Percentiles rank a stretch among this genome's conserved stretches.
Conservation (phyloP, 2,113 vertebrate genomes). For the Nerophis ophidion region DNA sequence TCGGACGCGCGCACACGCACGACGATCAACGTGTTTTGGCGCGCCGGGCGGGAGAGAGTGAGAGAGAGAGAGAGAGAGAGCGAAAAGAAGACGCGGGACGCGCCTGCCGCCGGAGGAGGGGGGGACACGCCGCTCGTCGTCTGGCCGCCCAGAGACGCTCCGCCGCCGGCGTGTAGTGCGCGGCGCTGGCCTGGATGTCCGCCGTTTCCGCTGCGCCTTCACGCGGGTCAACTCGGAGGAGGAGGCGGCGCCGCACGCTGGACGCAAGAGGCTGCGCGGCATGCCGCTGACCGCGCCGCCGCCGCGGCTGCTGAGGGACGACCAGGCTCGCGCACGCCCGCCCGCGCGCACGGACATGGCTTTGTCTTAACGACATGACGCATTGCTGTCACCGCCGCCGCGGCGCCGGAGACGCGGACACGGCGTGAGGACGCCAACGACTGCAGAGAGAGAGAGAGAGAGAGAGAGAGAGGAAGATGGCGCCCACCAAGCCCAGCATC, state of each 20-base stretch:
- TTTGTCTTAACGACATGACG: slow-evolving; percentile 80
- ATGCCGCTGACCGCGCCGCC: slow-evolving; percentile 58
- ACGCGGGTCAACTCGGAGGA: slow-evolving; percentile 13
- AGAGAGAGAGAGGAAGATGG: slow-evolving; percentile 78
- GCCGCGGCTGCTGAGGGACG: slow-evolving; percentile 40
- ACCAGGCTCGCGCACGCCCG: slow-evolving; percentile 46
- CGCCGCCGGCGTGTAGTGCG: slow-evolving; percentile 20
- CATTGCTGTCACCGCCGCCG: slow-evolving; percentile 61
- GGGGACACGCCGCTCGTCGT: slow-evolving; percentile 2
- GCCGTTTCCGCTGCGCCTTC: neutral
- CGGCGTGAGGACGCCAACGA: slow-evolving; percentile 4
- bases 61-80: too few relatives aligned
- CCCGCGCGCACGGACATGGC: slow-evolving; percentile 75
- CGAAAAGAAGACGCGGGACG: neutral
- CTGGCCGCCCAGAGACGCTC: slow-evolving; percentile 35
- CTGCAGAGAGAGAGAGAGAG: too few relatives aligned
- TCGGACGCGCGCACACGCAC: slow-evolving; percentile 2
- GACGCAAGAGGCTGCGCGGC: slow-evolving; percentile 56
- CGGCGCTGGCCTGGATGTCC: too few relatives aligned
- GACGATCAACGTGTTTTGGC: neutral
- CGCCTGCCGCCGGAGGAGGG: neutral
- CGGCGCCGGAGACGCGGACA: slow-evolving; percentile 22
- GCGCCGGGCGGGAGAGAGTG: neutral
- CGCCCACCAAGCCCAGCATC: slow-evolving; percentile 97
- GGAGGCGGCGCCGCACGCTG: slow-evolving; percentile 29